Evolutionary conservation across 2,113 vertebrate species (phyloP).

Genomic region (Sula dactylatra): DNA sequence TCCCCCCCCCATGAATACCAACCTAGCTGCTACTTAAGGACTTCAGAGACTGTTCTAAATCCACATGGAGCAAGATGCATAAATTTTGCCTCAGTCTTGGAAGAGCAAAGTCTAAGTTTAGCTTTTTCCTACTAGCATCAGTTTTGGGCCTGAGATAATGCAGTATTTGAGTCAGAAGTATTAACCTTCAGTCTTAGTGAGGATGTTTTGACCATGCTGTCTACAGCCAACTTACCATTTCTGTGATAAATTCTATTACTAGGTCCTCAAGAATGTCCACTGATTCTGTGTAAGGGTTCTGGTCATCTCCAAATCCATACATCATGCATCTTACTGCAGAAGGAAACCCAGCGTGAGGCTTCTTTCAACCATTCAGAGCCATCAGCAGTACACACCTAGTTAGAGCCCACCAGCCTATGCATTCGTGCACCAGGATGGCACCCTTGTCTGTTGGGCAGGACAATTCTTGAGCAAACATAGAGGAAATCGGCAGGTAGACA

Average conservation of each 20-base stretch:
- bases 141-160: background rate
- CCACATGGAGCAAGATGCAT: background rate
- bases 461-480: background rate
- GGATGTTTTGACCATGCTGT: background rate
- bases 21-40: background rate
- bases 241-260: conserved; percentile 97
- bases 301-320: conserved; percentile 98
- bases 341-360: background rate
- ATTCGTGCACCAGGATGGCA: fast-evolving
- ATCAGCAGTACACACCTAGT: background rate
- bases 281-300: conserved; percentile 97
- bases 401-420: background rate
- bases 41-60: background rate
- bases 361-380: background rate
- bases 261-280: conserved; percentile 98
- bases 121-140: background rate
- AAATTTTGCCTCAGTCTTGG: background rate
- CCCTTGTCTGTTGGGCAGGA: background rate
- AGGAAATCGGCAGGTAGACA: background rate
- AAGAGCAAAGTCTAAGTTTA: background rate
- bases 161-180: background rate
- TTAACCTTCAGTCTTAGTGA: background rate
- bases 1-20: background rate
- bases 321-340: conserved; percentile 93
- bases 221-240: conserved; percentile 81